Base-by-base conservation (phyloP, 1,140 invertebrate species). In the Caenorhabditis brenneri region DNA sequence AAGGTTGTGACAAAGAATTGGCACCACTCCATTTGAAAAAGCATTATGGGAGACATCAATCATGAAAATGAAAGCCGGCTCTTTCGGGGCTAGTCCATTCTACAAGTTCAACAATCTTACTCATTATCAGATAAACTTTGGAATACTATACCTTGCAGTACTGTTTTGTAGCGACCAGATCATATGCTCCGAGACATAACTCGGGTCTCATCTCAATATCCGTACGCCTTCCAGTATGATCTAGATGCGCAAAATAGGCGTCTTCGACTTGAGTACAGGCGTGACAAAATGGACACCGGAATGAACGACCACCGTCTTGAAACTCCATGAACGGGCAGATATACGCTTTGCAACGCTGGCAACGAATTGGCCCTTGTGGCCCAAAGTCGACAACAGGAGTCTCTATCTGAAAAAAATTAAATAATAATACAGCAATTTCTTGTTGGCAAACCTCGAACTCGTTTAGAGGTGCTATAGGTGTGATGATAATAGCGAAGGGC, bases 311-410 rank as follows among this genome's bases (percentile, higher is more conserved):
- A 1, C 96, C 96, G 92, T 99, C 98, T 81, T 98, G 94, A 91
- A 99, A 99, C 91, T 97, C 95, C 97, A 99, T 99, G 89, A 94
- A 96, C 1, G 97, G 96, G 91, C 95, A 97, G 95, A 99, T 99
- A 91, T 99, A 99, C 0, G 97, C 97, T 92, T 99, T 99, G 92
- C 98, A 99, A 69, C 98, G 93, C 85, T 95, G 94, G 91, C 98
- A 99, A 39, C 98, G 93, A 42, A 99, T 95, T 16, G 97, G 97
- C 15, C 97, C 97, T 88, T 95, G 92, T 79, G 95, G 94, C 19
- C 96, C 96, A 89, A 97, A 94, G 91, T 97, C 95, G 22, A 97
- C 94, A 60, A 97, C 93, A 0, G 95, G 95, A 10, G 95, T 95
- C 80, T 94, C 93, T 85, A 93, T 93, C 91, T 97, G 80, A 79